Evolutionary conservation across 2,113 vertebrate genomes (phyloP).

Genomic region (Pardalotus punctatus): DNA sequence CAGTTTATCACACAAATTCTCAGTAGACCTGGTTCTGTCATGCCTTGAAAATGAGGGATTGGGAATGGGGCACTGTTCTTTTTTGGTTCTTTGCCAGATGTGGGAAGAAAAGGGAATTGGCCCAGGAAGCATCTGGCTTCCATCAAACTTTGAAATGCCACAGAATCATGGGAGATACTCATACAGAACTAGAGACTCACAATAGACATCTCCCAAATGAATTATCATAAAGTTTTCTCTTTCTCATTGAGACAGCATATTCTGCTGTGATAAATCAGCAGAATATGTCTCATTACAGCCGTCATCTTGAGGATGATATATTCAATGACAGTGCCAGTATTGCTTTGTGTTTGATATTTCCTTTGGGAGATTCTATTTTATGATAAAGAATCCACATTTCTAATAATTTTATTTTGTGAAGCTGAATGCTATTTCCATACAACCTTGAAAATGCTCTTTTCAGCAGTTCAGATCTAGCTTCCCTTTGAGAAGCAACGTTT

Average conservation of each 20-base stretch:
- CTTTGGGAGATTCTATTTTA: not conserved
- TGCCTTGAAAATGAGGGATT: not conserved
- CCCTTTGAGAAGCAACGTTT: not conserved
- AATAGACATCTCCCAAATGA: not conserved
- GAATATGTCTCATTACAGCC: not conserved
- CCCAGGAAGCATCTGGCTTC: not conserved
- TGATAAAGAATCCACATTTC: not conserved
- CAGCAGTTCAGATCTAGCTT: not conserved
- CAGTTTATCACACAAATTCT: not conserved
- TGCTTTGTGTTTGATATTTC: not conserved
- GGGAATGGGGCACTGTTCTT: fast-evolving
- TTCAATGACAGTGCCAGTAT: not conserved
- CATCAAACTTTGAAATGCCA: not conserved
- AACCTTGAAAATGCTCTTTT: not conserved
- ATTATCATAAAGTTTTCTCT: not conserved
- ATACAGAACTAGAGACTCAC: fast-evolving
- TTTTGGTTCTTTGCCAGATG: fast-evolving
- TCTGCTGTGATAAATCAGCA: not conserved
- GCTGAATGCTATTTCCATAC: not conserved
- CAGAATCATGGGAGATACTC: not conserved
- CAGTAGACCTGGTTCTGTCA: not conserved
- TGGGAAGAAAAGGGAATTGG: not conserved
- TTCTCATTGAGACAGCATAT: not conserved
- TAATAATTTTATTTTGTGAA: not conserved
- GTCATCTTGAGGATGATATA: not conserved